Evolutionary conservation across 2,888 invertebrate species (phyloP), one percentile per base, ranked within the genome.

Genomic region (Toxonevra muliebris): DNA sequence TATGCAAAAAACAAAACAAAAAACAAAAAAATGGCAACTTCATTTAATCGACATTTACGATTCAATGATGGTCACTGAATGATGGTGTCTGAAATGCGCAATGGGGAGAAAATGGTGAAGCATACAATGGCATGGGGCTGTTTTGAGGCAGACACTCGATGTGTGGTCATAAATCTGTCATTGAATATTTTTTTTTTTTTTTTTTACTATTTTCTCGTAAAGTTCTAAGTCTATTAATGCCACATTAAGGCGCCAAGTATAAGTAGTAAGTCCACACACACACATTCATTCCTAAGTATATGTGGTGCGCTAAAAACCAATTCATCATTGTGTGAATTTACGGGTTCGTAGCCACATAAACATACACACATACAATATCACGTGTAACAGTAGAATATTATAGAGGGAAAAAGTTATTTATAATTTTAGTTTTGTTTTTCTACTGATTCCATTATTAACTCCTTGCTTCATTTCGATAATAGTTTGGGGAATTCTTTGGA

Each of bases 151-250:
- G 30, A 19, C 19, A 7, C 12, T 15, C 53, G 30, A 53, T 53
- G 19, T 13, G 20, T 3, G 40, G 15, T 57, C 57, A 41, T 57
- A 57, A 57, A 57, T 57, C 57, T 57, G 41, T 57, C 40, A 41
- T 57, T 57, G 57, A 57, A 30, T 40, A 15, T 41, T 40, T 57
- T 57, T 3, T 57, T 15, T 48, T 48, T n/a, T 48, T 12, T 2
- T 30, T 7, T 48, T 15, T 5, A 8, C 8, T 48, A 15, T 12
- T n/a, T 48, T 3, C 13, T n/a, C 13, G 48, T 12, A 3, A n/a
- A 48, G 15, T 15, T 30, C 41, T 40, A 40, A 30, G 40, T 30
- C 57, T 57, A 57, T 57, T 57, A 57, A 57, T 57, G n/a, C 41
- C 13, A 40, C 10, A 57, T 41, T 57, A 40, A 40, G 17, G 30